Evolutionary conservation across 2,113 vertebrate species (phyloP).

Genomic region (Oreotrochilus melanogaster): DNA sequence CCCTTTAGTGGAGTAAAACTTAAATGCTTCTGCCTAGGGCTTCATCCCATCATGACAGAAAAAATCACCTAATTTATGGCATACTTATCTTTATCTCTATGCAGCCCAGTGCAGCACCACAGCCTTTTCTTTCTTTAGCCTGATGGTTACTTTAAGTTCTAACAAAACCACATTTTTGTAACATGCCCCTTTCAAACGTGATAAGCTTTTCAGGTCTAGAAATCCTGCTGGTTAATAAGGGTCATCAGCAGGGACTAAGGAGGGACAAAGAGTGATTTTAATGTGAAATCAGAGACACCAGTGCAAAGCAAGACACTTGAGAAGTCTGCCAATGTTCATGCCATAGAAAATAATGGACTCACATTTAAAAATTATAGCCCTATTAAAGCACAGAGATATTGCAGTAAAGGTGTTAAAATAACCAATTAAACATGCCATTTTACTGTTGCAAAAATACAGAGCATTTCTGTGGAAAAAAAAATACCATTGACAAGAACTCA

Average conservation of each 20-base stretch:
- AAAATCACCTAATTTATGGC: not conserved
- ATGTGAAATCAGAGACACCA: conserved; percentile 49
- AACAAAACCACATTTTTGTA: not conserved
- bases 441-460: conserved; percentile 52
- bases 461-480: conserved; percentile 35
- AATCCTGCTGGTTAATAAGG: conserved; percentile 38
- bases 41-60: not conserved
- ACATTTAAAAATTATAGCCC: conserved; percentile 42
- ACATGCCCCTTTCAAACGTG: not conserved
- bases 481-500: conserved; percentile 7
- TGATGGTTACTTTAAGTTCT: not conserved
- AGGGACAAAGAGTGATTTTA: conserved; percentile 37
- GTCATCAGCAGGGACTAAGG: conserved; percentile 3
- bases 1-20: not conserved
- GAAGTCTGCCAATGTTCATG: not conserved
- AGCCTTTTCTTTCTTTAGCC: not conserved
- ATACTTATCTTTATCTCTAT: not conserved
- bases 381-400: conserved; percentile 1
- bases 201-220: conserved; percentile 2
- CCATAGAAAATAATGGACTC: conserved; percentile 34
- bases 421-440: conserved; percentile 53
- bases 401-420: conserved; percentile 61
- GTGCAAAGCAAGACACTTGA: conserved; percentile 33
- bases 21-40: not conserved
- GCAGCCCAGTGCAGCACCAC: not conserved